Percentiles rank a stretch among this genome's conserved stretches.
Evolutionary conservation across 2,113 vertebrate genomes (phyloP).

Genomic region (Rallus limicola): DNA sequence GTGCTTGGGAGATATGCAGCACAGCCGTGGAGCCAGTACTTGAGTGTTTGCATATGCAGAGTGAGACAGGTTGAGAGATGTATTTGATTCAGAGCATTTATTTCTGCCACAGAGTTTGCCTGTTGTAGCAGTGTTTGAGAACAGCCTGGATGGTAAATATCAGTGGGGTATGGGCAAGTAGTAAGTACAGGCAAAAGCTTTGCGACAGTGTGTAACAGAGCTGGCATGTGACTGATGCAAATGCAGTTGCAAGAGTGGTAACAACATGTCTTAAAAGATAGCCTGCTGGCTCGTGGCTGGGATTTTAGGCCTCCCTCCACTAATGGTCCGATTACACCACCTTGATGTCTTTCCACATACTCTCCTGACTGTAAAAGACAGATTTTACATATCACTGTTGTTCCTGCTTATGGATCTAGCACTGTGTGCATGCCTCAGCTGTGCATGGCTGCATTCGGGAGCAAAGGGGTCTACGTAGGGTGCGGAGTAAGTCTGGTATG

Average conservation of each 20-base stretch:
- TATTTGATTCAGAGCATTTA: neutral
- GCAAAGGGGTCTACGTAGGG: neutral
- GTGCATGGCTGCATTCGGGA: neutral
- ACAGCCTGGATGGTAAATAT: neutral
- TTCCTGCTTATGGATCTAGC: neutral
- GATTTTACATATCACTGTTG: neutral
- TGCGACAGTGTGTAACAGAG: fast-evolving
- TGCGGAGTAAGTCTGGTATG: neutral
- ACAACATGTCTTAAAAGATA: neutral
- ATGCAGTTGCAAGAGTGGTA: neutral
- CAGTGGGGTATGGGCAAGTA: neutral
- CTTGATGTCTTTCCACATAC: neutral
- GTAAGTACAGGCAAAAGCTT: neutral
- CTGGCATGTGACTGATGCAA: neutral
- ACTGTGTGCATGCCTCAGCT: neutral
- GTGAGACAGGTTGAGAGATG: neutral
- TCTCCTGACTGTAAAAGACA: neutral
- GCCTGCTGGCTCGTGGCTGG: fast-evolving
- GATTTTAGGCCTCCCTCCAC: neutral
- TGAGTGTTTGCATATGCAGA: neutral
- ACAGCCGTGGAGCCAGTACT: neutral
- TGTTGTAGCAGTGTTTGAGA: neutral
- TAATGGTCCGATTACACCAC: fast-evolving
- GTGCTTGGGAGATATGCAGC: neutral
- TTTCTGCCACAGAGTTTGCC: neutral